Base-by-base conservation (phyloP, 2,888 invertebrate genomes). In the Aricia artaxerxes region DNA sequence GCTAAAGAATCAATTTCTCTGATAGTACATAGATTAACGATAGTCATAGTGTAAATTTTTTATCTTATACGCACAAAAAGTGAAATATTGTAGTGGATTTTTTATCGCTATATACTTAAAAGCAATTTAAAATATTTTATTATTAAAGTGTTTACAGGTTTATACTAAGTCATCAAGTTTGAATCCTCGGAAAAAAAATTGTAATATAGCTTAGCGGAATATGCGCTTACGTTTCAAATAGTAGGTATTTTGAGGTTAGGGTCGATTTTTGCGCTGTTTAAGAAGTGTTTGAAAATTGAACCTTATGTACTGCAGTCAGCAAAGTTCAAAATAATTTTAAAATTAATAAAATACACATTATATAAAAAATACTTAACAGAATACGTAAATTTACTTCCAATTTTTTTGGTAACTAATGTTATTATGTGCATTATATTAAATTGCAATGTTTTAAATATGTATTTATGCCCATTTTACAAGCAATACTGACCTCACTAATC, bases 61-160 rank as follows among this genome's bases (percentile, higher is more conserved):
- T 53, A 53, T 76, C 53, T 60, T 44, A 78, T 73, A 75, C 78
- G 78, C 78, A 78, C 78, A 78, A 9, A 40, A 78, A 38, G 61
- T 73, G 60, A 57, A 73, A 60, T 73, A 31, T 69, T 75, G 44
- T 78, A 78, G 44, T 60, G 31, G 73, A 75, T 75, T 75, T 78
- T 44, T 78, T 73, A 44, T 78, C 73, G 73, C 57, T 78, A 73
- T 61, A 78, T 78, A 44, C 57, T 40, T 73, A 61, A 78, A 60
- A 78, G 73, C 60, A 79, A 78, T 79, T 77, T 60, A 53, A 76
- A 77, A 57, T 78, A 73, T 78, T 78, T 60, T 78, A 78, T 31
- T 64, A 57, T 73, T 69, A 73, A 53, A 73, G 35, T 73, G 60
- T 40, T 73, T 78, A 60, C 38, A 53, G 49, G 38, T 75, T 76